Percentiles rank a stretch among this genome's conserved stretches.
These are phyloP conservation scores for Lepus townsendii DNA, from an alignment of 2,797 vertebrate species.

Conservation along the genomic window DNA sequence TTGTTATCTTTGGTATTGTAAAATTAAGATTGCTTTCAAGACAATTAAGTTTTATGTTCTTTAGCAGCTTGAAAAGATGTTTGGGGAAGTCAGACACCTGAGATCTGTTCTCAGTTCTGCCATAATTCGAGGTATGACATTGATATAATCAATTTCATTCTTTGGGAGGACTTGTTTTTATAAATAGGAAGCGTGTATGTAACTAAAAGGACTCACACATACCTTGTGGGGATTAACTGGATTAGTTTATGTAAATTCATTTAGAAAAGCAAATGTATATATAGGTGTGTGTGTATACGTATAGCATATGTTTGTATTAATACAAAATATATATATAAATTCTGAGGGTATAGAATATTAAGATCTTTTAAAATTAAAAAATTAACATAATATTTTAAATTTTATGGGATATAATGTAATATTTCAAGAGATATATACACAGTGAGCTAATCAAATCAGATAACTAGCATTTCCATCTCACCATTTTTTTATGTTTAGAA, in stretches of 20 bases:
- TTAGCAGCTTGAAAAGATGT: not conserved
- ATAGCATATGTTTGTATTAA: too few species aligned
- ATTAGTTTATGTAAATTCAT: not conserved
- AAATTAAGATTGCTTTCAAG: not conserved
- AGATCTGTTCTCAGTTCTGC: not conserved
- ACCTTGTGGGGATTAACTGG: not conserved
- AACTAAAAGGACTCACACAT: not conserved
- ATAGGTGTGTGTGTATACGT: too few species aligned
- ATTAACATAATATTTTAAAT: too few species aligned
- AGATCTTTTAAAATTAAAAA: too few species aligned
- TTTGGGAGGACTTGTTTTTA: not conserved
- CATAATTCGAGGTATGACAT: not conserved
- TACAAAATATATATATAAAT: not conserved
- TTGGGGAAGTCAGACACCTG: not conserved
- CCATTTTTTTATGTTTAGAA: too few species aligned
- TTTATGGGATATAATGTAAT: too few species aligned
- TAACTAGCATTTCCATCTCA: too few species aligned
- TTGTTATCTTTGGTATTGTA: not conserved
- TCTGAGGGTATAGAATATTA: not conserved
- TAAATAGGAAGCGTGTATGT: not conserved
- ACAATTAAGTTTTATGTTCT: not conserved
- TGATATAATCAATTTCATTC: not conserved
- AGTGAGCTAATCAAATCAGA: too few species aligned
- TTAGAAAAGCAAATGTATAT: not conserved
- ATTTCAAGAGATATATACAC: too few species aligned